Conservation (phyloP, 2,113 vertebrate species). For the Amphiprion percula region DNA sequence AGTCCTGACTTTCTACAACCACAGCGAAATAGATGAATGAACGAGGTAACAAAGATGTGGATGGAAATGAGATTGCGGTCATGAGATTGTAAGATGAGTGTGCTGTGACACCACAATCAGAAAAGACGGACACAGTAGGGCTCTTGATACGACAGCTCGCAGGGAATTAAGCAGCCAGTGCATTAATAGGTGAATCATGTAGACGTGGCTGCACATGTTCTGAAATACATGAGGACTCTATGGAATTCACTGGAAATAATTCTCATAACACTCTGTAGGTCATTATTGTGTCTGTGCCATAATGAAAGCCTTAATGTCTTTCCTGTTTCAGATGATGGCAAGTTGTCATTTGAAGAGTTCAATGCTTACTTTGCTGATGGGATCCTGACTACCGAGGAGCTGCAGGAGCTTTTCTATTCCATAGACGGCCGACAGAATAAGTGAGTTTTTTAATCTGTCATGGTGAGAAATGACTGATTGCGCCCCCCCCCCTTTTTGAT, state of each 20-base stretch:
- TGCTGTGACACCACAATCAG: neutral
- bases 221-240: neutral
- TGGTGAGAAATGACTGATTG: neutral
- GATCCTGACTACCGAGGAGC: constrained; percentile 92
- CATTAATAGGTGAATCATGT: neutral
- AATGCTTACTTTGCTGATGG: constrained; percentile 95
- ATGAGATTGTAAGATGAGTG: neutral
- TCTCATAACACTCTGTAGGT: neutral
- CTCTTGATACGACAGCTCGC: neutral
- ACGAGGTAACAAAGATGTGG: too few relatives aligned
- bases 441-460: constrained; percentile 79
- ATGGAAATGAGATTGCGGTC: too few relatives aligned
- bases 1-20: too few relatives aligned
- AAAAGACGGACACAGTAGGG: neutral
- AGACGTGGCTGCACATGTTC: neutral
- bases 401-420: constrained; percentile 92
- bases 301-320: neutral
- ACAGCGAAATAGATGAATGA: too few relatives aligned
- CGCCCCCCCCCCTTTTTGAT: neutral
- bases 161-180: neutral
- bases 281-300: neutral
- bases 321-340: constrained; percentile 91
- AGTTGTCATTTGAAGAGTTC: constrained; percentile 98
- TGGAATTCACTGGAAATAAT: neutral
- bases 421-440: constrained; percentile 91